These are phyloP conservation scores for Unio pictorum DNA, from an alignment of 2,888 invertebrate species.

Conservation along the genomic window DNA sequence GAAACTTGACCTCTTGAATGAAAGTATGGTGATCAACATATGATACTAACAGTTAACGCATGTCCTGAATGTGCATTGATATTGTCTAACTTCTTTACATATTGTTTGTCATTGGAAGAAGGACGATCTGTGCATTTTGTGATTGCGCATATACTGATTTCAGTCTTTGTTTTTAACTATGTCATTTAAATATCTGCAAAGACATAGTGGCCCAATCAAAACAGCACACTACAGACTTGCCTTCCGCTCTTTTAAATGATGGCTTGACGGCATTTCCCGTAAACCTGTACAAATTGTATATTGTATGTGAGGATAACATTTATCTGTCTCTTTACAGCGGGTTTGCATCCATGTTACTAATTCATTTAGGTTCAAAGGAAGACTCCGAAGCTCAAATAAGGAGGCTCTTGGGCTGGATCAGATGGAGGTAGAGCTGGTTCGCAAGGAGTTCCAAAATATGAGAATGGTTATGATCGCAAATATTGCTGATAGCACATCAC, in stretches of 20 bases:
- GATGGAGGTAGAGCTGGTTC: constrained; percentile 7
- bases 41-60: too few species aligned
- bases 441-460: constrained; percentile 22
- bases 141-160: too few species aligned
- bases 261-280: background rate
- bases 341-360: constrained; percentile 38
- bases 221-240: too few species aligned
- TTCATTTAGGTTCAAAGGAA: constrained; percentile 33
- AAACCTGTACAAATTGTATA: background rate
- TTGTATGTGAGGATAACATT: constrained; percentile 14
- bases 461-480: constrained; percentile 11
- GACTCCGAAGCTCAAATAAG: constrained; percentile 27
- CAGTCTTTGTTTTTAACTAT: too few species aligned
- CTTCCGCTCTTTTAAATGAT: background rate
- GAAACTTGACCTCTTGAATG: too few species aligned
- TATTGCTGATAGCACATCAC: constrained; percentile 9
- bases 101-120: too few species aligned
- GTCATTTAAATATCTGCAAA: too few species aligned
- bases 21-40: too few species aligned
- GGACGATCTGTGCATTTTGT: too few species aligned
- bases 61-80: too few species aligned
- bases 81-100: too few species aligned
- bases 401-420: constrained; percentile 15
- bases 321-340: constrained; percentile 45
- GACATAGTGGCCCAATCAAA: constrained; percentile 17